These are phyloP conservation scores for Drosophila albomicans DNA, from an alignment of 1,140 invertebrate genomes.

Conservation along the genomic window DNA sequence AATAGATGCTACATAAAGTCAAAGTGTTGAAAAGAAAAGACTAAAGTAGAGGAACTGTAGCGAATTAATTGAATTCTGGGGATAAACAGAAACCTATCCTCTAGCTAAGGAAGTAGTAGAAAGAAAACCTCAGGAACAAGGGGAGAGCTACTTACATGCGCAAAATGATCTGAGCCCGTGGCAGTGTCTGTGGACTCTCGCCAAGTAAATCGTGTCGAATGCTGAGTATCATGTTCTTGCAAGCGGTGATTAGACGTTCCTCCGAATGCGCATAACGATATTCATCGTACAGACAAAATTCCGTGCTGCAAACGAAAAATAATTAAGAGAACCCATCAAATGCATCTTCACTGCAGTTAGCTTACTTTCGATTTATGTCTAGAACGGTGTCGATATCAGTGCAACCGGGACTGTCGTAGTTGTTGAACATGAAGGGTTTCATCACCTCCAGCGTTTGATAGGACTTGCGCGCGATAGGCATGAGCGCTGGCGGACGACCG, in stretches of 20 bases:
- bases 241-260: conserved; percentile 5
- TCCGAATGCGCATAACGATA: conserved; percentile 15
- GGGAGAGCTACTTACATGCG: conserved; percentile 47
- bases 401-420: conserved; percentile 63
- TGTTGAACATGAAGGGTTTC: conserved; percentile 79
- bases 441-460: conserved; percentile 74
- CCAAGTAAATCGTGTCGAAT: conserved; percentile 60
- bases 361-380: conserved; percentile 29
- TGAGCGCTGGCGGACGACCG: conserved; percentile 51
- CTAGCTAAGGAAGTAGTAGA: no score
- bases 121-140: no score
- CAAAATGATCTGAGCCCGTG: conserved; percentile 33
- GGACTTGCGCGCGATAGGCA: conserved; percentile 62
- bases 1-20: no score
- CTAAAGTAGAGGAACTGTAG: no score
- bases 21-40: no score
- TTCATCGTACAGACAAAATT: conserved; percentile 36
- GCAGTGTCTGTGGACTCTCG: conserved; percentile 57
- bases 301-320: conserved; percentile 34
- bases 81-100: no score
- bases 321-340: no score
- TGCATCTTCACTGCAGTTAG: no score
- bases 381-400: conserved; percentile 35
- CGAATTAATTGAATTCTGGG: no score
- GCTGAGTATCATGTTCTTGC: conserved; percentile 56